A percentile compares a stretch with the other conserved stretches of the same genome.
Conservation (phyloP, 2,113 vertebrate species). For the Okapia johnstoni region DNA sequence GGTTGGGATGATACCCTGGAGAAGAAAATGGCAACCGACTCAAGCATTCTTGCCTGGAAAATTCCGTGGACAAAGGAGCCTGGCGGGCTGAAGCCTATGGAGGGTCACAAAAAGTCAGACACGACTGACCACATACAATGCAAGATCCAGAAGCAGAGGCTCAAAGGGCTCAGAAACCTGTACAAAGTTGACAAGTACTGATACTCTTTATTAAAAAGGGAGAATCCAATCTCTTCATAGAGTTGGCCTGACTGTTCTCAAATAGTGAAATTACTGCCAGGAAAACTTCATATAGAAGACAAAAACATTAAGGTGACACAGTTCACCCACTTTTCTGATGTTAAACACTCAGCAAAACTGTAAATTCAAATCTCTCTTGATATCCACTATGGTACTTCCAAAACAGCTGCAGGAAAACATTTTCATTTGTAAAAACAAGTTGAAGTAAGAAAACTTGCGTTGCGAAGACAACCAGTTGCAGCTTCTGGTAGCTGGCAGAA, state of each 20-base stretch:
- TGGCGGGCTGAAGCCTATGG: not conserved
- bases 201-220: not conserved
- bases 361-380: not conserved
- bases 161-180: not conserved
- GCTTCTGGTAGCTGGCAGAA: not conserved
- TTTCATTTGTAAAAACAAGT: constrained; percentile 7
- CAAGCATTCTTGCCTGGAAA: not conserved
- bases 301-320: not conserved
- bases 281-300: not conserved
- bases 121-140: not conserved
- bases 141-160: not conserved
- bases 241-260: not conserved
- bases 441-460: not conserved
- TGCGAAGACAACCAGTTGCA: not conserved
- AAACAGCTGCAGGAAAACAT: not conserved
- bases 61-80: not conserved
- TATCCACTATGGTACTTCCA: not conserved
- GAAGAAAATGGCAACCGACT: not conserved
- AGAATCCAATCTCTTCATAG: not conserved
- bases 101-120: not conserved
- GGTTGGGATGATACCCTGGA: not conserved
- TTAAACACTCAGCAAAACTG: constrained; percentile 18
- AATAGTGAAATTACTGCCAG: not conserved
- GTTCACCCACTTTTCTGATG: not conserved
- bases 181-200: not conserved